These are phyloP conservation scores for Tretioscincus oriximinensis DNA, from an alignment of 2,113 vertebrate genomes.

Conservation along the genomic window DNA sequence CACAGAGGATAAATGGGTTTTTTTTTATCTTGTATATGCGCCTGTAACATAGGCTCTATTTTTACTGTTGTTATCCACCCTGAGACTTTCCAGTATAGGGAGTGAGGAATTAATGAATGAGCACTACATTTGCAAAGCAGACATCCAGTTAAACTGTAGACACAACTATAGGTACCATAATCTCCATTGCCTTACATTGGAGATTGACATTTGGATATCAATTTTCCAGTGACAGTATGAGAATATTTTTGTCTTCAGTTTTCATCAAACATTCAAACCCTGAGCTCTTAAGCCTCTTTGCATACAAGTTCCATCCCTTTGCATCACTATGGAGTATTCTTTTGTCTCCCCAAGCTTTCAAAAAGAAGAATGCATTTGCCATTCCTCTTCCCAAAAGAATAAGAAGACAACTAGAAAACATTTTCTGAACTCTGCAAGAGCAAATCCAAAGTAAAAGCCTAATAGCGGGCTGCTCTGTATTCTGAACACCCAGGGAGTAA, in stretches of 20 bases:
- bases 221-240: neutral
- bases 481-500: neutral
- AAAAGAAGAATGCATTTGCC: neutral
- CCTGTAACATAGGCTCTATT: too few species aligned
- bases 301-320: neutral
- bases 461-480: neutral
- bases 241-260: neutral
- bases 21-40: too few species aligned
- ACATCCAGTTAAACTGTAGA: neutral
- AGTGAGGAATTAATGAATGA: neutral
- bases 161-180: neutral
- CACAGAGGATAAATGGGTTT: too few species aligned
- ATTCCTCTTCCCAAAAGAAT: neutral
- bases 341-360: neutral
- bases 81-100: too few species aligned
- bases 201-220: neutral
- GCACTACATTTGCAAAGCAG: neutral
- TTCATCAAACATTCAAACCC: neutral
- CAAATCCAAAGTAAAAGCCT: neutral
- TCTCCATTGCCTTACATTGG: neutral
- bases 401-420: neutral
- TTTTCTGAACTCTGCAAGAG: neutral
- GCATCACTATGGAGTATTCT: neutral
- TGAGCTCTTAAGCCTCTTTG: neutral
- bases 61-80: too few species aligned